phyloP scores from a whole-genome alignment of 2,888 invertebrate genomes.

The Teleiodes luculella region DNA sequence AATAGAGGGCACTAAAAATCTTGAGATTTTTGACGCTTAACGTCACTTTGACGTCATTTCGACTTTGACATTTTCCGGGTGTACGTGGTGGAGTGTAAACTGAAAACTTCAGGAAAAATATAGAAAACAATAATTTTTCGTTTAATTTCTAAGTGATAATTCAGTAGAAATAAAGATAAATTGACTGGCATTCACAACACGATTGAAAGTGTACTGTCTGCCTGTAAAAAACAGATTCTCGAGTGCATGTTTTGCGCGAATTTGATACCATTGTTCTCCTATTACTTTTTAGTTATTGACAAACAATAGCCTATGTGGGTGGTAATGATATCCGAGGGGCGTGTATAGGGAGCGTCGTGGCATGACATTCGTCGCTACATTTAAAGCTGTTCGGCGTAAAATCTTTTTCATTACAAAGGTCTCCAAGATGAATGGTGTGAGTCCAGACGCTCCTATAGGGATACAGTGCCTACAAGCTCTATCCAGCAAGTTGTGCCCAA shows the following conservation, averaged over 20 bases:
- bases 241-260: background rate
- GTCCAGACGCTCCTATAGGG: constrained; percentile 82
- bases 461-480: constrained; percentile 77
- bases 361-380: constrained; percentile 25
- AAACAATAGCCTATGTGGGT: constrained; percentile 6
- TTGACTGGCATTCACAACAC: background rate
- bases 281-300: background rate
- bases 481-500: constrained; percentile 77
- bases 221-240: constrained; percentile 2
- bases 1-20: background rate
- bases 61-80: background rate
- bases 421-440: constrained; percentile 76
- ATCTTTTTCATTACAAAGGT: constrained; percentile 37
- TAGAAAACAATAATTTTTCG: background rate
- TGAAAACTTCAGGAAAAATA: constrained; percentile 12
- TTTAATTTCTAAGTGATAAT: background rate
- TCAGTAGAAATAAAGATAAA: background rate
- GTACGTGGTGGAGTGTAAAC: constrained; percentile 4
- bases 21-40: background rate
- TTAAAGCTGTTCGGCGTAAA: constrained; percentile 35
- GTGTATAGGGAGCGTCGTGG: constrained; percentile 36
- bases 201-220: background rate
- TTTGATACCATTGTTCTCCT: background rate
- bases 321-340: constrained; percentile 20
- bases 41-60: constrained; percentile 8